Conservation (phyloP, 64 coral and sea anemone species). For the Stylophora pistillata region DNA sequence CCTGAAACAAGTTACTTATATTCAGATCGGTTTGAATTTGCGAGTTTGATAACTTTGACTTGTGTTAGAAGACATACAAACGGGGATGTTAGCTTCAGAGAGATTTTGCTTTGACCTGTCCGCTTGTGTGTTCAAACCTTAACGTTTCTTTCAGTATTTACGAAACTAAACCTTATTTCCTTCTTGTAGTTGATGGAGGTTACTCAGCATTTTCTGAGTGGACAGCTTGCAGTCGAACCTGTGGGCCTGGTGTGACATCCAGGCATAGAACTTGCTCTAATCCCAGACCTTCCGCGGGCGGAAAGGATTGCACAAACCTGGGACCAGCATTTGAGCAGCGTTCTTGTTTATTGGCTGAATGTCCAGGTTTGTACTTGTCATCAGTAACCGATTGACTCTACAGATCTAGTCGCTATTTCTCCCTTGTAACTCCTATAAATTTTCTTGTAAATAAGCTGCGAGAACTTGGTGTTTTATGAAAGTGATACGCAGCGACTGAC, state of each 20-base stretch:
- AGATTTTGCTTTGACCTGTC: too few species aligned
- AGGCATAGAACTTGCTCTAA: slow-evolving; percentile 80
- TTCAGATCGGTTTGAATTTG: too few species aligned
- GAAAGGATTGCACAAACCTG: slow-evolving; percentile 84
- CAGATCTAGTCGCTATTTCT: too few species aligned
- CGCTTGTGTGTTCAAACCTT: too few species aligned
- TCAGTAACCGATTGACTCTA: background rate
- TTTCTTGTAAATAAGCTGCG: background rate
- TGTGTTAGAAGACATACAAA: too few species aligned
- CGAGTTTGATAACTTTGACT: too few species aligned
- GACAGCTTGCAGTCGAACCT: slow-evolving; percentile 83
- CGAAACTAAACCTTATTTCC: background rate
- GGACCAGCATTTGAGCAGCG: slow-evolving; percentile 88
- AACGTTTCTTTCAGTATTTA: background rate
- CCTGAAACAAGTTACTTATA: too few species aligned
- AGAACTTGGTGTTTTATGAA: too few species aligned
- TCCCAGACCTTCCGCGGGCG: slow-evolving; percentile 71
- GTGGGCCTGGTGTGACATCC: slow-evolving; percentile 89
- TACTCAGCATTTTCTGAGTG: slow-evolving; percentile 73
- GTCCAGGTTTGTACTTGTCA: slow-evolving; percentile 15
- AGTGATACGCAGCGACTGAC: too few species aligned
- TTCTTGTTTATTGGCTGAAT: slow-evolving; percentile 44
- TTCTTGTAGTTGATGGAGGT: slow-evolving; percentile 75
- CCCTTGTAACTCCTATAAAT: background rate
- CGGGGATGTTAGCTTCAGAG: too few species aligned